Evolutionary conservation across 2,888 invertebrate genomes (phyloP).

Genomic region (Fabriciana adippe): DNA sequence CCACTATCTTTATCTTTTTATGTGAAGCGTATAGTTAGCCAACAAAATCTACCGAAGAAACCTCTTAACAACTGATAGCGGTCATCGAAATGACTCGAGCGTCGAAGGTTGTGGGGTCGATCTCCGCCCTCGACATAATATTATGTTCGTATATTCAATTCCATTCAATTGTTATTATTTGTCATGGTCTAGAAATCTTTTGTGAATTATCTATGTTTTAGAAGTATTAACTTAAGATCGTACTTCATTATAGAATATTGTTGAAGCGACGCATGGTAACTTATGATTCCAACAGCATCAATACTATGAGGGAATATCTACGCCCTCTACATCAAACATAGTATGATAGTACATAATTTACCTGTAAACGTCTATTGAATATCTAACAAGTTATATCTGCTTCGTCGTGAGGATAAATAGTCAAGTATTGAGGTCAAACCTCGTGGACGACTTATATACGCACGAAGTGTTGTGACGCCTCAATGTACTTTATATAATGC

Average conservation of each 20-base stretch:
- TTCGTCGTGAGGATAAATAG: slow-evolving; percentile 62
- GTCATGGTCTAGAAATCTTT: too few relatives aligned
- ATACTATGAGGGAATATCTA: neutral
- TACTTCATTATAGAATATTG: too few relatives aligned
- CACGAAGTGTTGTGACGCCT: slow-evolving; percentile 51
- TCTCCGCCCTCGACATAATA: neutral
- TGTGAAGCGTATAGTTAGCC: neutral
- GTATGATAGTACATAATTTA: slow-evolving; percentile 37
- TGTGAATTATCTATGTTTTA: too few relatives aligned
- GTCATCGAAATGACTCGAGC: neutral
- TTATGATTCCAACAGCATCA: too few relatives aligned
- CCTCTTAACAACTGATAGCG: too few relatives aligned
- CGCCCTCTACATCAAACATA: neutral
- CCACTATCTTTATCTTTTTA: neutral
- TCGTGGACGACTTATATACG: slow-evolving; percentile 60
- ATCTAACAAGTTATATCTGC: slow-evolving; percentile 53
- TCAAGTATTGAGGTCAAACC: slow-evolving; percentile 70
- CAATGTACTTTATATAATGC: slow-evolving; percentile 23
- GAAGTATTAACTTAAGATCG: too few relatives aligned
- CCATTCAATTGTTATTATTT: too few relatives aligned
- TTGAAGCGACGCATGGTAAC: too few relatives aligned
- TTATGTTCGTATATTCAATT: too few relatives aligned
- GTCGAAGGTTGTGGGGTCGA: neutral
- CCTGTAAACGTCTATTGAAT: slow-evolving; percentile 51
- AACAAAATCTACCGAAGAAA: neutral